These are phyloP conservation scores for Sthenelais limicola DNA, from an alignment of 2,888 invertebrate genomes.

Conservation along the genomic window DNA sequence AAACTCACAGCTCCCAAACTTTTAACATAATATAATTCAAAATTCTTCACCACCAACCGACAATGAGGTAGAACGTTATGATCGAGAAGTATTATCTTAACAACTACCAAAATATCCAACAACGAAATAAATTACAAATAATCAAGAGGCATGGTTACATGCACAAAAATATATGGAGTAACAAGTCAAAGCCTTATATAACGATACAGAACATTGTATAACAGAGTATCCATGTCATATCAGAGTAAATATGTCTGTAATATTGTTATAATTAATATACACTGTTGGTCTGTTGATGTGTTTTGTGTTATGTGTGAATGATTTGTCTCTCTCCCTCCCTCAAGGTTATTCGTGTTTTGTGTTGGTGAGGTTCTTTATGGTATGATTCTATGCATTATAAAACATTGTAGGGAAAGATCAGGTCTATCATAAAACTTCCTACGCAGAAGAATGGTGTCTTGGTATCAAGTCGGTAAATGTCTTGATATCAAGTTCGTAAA, in stretches of 20 bases:
- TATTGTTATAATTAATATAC: too few species aligned
- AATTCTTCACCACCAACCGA: conserved; percentile 20
- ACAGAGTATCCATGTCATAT: background rate
- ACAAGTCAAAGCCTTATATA: too few species aligned
- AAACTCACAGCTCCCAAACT: too few species aligned
- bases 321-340: background rate
- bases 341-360: background rate
- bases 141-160: conserved; percentile 25
- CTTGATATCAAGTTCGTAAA: too few species aligned
- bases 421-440: too few species aligned
- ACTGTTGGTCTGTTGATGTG: conserved; percentile 4
- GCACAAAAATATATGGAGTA: conserved; percentile 27
- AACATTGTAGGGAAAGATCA: too few species aligned
- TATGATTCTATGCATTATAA: conserved; percentile 7
- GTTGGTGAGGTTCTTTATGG: conserved; percentile 8
- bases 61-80: conserved; percentile 27
- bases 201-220: conserved; percentile 28
- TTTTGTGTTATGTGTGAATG: background rate
- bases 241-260: too few species aligned
- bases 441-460: too few species aligned
- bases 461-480: too few species aligned
- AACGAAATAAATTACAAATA: conserved; percentile 36
- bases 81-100: conserved; percentile 22
- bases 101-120: conserved; percentile 34
- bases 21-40: too few species aligned